Evolutionary conservation across 1,140 invertebrate genomes (phyloP).

Genomic region (Chrysomallon squamiferum): DNA sequence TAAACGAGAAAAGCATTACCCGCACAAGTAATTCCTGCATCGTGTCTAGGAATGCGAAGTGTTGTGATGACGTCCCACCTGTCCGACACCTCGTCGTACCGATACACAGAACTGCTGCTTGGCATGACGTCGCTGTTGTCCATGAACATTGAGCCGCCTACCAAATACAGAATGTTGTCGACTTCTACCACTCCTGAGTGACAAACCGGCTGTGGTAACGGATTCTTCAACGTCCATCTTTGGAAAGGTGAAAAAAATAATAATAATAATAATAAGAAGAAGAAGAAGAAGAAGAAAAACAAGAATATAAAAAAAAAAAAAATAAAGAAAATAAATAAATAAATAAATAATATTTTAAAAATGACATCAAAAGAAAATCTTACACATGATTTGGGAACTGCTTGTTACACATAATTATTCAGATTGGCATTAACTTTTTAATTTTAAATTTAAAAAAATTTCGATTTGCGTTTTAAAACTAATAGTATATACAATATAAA

Average conservation of each 20-base stretch:
- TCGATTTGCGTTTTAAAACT: too few species aligned
- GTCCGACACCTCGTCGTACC: conserved; percentile 21
- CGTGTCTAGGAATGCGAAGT: conserved; percentile 26
- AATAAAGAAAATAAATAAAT: too few species aligned
- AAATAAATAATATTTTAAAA: neutral
- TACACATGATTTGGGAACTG: too few species aligned
- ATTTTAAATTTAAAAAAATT: too few species aligned
- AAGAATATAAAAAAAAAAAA: too few species aligned
- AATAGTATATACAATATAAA: too few species aligned
- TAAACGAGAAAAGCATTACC: too few species aligned
- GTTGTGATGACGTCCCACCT: conserved; percentile 20
- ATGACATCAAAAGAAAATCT: too few species aligned
- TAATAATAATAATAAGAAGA: neutral
- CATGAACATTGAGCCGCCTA: conserved; percentile 26
- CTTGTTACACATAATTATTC: too few species aligned
- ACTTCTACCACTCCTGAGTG: conserved; percentile 22
- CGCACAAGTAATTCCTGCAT: conserved; percentile 19
- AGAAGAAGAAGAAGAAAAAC: too few species aligned
- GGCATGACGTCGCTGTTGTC: conserved; percentile 4
- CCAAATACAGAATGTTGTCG: conserved; percentile 15
- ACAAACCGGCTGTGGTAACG: conserved; percentile 24
- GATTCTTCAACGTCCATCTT: conserved; percentile 27
- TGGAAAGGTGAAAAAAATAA: neutral
- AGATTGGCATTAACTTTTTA: too few species aligned
- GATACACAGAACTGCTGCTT: conserved; percentile 23